Evolutionary conservation across 2,888 invertebrate genomes (phyloP).

Genomic region (Drosophila meridionalis): DNA sequence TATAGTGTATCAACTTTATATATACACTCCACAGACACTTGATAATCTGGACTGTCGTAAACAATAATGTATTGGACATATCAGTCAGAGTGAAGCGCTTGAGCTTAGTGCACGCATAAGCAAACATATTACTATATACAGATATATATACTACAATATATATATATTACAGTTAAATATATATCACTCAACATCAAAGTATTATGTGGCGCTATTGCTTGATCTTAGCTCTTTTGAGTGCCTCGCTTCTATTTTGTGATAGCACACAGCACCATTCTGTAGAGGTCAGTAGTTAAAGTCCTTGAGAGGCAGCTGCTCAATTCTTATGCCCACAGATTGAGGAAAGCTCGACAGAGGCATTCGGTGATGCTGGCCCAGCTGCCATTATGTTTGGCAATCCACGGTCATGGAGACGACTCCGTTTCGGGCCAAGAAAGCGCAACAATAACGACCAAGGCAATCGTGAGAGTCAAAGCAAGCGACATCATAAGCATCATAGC

Average conservation of each 20-base stretch:
- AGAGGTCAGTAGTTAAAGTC: conserved; percentile 18
- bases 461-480: not conserved
- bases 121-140: not conserved
- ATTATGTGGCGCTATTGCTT: conserved; percentile 32
- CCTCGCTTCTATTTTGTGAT: not conserved
- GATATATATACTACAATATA: not conserved
- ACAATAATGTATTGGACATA: conserved; percentile 19
- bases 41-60: conserved; percentile 18
- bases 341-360: not conserved
- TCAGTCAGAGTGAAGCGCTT: conserved; percentile 25
- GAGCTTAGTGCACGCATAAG: conserved; percentile 19
- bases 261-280: not conserved
- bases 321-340: conserved; percentile 5
- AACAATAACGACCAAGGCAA: not conserved
- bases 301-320: not conserved
- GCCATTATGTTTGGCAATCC: conserved; percentile 26
- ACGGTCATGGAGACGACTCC: not conserved
- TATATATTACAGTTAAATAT: not conserved
- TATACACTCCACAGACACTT: conserved; percentile 3
- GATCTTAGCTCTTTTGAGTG: conserved; percentile 5
- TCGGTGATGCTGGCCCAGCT: not conserved
- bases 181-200: not conserved
- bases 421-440: not conserved
- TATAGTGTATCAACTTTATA: conserved; percentile 20
- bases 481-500: not conserved